Conservation (phyloP, 1,140 invertebrate species). For the Calycopis cecrops region DNA sequence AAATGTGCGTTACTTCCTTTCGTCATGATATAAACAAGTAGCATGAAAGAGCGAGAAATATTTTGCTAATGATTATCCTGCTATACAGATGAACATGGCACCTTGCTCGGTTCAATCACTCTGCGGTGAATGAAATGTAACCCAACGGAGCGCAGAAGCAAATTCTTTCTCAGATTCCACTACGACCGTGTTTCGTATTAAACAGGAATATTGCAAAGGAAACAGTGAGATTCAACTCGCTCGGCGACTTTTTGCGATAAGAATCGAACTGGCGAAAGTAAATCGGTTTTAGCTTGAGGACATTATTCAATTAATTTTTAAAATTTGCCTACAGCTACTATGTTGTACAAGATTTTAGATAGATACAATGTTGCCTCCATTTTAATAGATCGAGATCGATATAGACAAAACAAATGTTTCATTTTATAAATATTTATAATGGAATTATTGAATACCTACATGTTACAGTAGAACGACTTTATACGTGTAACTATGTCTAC, state of each 20-base stretch:
- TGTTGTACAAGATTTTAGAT: too few relatives aligned
- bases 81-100: not conserved
- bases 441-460: too few relatives aligned
- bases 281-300: slow-evolving; percentile 44
- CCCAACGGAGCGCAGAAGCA: slow-evolving; percentile 27
- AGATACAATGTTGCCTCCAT: too few relatives aligned
- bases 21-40: not conserved
- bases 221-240: slow-evolving; percentile 33
- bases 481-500: too few relatives aligned
- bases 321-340: too few relatives aligned
- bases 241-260: slow-evolving; percentile 52
- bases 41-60: not conserved
- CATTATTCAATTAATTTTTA: slow-evolving; percentile 38
- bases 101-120: slow-evolving; percentile 52
- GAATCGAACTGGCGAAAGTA: slow-evolving; percentile 60
- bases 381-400: too few relatives aligned
- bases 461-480: too few relatives aligned
- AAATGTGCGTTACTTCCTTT: not conserved
- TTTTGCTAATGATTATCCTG: not conserved
- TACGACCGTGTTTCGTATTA: slow-evolving; percentile 18
- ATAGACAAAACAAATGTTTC: too few relatives aligned
- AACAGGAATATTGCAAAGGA: slow-evolving; percentile 38
- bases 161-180: slow-evolving; percentile 22
- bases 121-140: slow-evolving; percentile 61
- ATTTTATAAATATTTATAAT: too few relatives aligned